Conservation (phyloP, 2,888 invertebrate species). For the Galerucella pusilla region DNA sequence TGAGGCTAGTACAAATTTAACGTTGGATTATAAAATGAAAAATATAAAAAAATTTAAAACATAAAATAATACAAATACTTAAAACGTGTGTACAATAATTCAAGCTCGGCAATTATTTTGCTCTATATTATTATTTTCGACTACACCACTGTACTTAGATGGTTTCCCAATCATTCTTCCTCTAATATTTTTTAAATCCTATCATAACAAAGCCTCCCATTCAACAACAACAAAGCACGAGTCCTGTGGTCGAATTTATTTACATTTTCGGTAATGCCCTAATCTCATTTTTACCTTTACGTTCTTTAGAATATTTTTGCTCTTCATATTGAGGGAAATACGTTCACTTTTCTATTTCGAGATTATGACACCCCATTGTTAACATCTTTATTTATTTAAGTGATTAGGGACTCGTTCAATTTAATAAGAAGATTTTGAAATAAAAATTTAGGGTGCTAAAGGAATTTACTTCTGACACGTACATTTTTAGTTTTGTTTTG, state of each 20-base stretch:
- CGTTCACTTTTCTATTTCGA: conserved; percentile 26
- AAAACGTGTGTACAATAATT: too few relatives aligned
- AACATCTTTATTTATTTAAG: conserved; percentile 11
- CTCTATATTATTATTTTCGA: too few relatives aligned
- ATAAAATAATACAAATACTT: too few relatives aligned
- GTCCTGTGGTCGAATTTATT: conserved; percentile 53
- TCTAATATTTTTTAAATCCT: conserved; percentile 49
- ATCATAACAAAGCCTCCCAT: conserved; percentile 52
- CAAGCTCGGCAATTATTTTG: neutral
- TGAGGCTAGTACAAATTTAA: too few relatives aligned
- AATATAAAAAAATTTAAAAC: too few relatives aligned
- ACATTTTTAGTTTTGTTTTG: too few relatives aligned
- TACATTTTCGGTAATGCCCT: conserved; percentile 50
- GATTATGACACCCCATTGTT: conserved; percentile 36
- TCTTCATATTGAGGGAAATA: conserved; percentile 23
- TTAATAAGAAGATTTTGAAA: neutral
- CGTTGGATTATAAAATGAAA: too few relatives aligned
- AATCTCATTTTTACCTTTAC: conserved; percentile 46
- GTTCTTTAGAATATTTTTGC: conserved; percentile 19
- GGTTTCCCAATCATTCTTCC: conserved; percentile 33
- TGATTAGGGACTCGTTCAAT: neutral
- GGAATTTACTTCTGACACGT: neutral
- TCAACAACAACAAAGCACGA: conserved; percentile 45
- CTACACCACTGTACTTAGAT: conserved; percentile 35
- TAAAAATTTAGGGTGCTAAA: neutral